Base-by-base conservation (phyloP, 2,888 invertebrate genomes). In the Sminthurinus aureus region DNA sequence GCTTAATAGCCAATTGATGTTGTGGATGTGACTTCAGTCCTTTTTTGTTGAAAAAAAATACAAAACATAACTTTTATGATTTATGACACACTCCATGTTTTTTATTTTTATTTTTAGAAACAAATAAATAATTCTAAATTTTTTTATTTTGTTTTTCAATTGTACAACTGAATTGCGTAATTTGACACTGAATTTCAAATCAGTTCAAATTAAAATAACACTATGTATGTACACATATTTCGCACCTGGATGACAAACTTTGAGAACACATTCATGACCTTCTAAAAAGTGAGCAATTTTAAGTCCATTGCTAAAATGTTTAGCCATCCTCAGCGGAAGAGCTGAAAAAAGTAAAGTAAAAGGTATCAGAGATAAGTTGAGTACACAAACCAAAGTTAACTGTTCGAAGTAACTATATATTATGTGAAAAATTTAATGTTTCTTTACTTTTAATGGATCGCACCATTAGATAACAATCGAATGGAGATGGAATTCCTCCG, bases 401-500 rank as follows among this genome's bases (percentile, higher is more conserved):
- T 38, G 38, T 38, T 38, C 3, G 6, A 38, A 38, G 38, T 38
- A 38, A 6, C 38, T 4, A 38, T 1, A 38, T 38, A 38, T 38
- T 38, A 38, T 38, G 1, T 38, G 1, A 4, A 38, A 38, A 38
- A 38, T 38, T 38, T 1, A 38, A 38, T 4, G 38, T 38, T 38
- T 38, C 3, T 38, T 38, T 38, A 38, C 38, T 99, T 91, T 98
- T 99, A 84, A 99, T 91, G 89, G 98, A 96, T 86, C 97, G 93
- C 90, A 96, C 97, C 0, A 98, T 97, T 90, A 97, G 92, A 90
- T 94, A 96, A 90, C 99, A 98, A 90, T 99, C 99, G 90, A 98
- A 97, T 0, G 99, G 98, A 0, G 98, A 96, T 0, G 99, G 98
- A 18, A 99, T 94, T 71, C 96, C 94, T 80, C 99, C 99, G 92